Percentiles rank a stretch among this genome's conserved stretches.
Evolutionary conservation across 2,888 invertebrate genomes (phyloP).

Genomic region (Falcaria lacertinaria): DNA sequence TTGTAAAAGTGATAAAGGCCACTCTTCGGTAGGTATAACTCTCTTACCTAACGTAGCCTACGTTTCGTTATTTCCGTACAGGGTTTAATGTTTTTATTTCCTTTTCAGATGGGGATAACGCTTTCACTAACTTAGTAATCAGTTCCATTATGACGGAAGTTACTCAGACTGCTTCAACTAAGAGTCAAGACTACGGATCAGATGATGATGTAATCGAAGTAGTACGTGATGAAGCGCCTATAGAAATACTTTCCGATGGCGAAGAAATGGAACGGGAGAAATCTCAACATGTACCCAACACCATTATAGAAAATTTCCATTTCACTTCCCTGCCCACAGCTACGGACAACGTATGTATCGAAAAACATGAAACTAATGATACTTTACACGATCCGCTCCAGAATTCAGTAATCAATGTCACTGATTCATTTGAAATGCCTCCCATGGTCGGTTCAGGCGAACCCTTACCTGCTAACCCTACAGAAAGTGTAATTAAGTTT

Average conservation of each 20-base stretch:
- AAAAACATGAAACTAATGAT: conserved; percentile 20
- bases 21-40: too few species aligned
- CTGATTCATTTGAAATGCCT: conserved; percentile 10
- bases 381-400: conserved; percentile 34
- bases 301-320: conserved; percentile 20
- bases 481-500: conserved; percentile 10
- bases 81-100: too few species aligned
- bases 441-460: too few species aligned
- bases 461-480: conserved; percentile 9
- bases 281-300: conserved; percentile 11
- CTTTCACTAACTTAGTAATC: conserved; percentile 28
- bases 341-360: conserved; percentile 18
- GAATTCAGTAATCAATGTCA: conserved; percentile 16
- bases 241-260: conserved; percentile 66
- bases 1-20: too few species aligned
- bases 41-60: too few species aligned
- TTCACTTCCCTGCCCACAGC: conserved; percentile 30
- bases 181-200: conserved; percentile 40
- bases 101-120: conserved; percentile 17
- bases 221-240: conserved; percentile 66
- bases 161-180: too few species aligned
- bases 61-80: background rate
- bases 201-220: conserved; percentile 74
- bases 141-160: conserved; percentile 31
- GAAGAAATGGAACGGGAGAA: conserved; percentile 55